Percentiles rank a stretch among this genome's conserved stretches.
Conservation (phyloP, 2,797 vertebrate species). For the Sebastes dallii region DNA sequence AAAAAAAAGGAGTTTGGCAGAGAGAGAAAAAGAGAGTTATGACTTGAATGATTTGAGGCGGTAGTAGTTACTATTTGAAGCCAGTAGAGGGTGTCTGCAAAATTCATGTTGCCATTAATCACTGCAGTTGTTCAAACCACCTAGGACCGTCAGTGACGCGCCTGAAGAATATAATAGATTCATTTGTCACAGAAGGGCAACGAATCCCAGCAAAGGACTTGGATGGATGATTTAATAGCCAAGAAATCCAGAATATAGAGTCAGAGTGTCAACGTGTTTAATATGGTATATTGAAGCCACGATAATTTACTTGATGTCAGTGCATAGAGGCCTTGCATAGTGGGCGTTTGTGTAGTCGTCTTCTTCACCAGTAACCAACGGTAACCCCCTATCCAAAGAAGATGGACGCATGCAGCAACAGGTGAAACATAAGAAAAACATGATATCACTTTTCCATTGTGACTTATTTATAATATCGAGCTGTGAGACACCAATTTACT, state of each 20-base stretch:
- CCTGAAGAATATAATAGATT: slow-evolving; percentile 66
- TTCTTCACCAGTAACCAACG: background rate
- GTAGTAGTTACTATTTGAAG: slow-evolving; percentile 72
- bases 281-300: slow-evolving; percentile 43
- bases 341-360: background rate
- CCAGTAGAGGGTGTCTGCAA: slow-evolving; percentile 77
- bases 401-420: background rate
- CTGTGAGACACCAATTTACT: background rate
- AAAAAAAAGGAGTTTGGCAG: background rate
- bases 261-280: slow-evolving; percentile 52
- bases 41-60: slow-evolving; percentile 57
- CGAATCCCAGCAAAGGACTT: slow-evolving; percentile 53
- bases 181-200: slow-evolving; percentile 63
- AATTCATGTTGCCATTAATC: slow-evolving; percentile 76
- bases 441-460: background rate
- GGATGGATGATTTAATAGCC: slow-evolving; percentile 56
- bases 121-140: slow-evolving; percentile 70
- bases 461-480: background rate
- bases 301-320: slow-evolving; percentile 50
- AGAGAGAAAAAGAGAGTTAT: slow-evolving; percentile 34
- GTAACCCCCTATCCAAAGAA: background rate
- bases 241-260: slow-evolving; percentile 46
- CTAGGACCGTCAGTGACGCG: slow-evolving; percentile 65
- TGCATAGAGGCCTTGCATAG: slow-evolving; percentile 6
- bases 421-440: background rate